Conservation (phyloP, 2,888 invertebrate genomes). For the Hirtodrosophila alboralis region DNA sequence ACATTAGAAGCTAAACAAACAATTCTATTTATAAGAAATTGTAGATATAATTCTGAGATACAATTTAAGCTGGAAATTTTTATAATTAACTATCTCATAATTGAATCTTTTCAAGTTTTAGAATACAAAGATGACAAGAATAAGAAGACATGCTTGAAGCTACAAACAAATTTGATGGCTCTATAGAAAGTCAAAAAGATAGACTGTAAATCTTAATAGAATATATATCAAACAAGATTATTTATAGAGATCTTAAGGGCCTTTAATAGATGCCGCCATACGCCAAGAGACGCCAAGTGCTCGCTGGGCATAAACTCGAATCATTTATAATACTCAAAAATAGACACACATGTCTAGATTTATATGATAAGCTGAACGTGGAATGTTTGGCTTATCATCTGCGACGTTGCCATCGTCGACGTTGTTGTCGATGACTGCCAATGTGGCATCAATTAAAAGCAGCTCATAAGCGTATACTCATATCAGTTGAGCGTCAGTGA, state of each 20-base stretch:
- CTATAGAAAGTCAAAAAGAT: too few species aligned
- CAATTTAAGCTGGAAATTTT: too few species aligned
- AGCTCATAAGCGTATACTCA: slow-evolving; percentile 21
- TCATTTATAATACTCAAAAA: slow-evolving; percentile 30
- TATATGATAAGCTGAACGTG: slow-evolving; percentile 29
- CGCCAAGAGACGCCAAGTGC: too few species aligned
- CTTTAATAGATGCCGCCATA: too few species aligned
- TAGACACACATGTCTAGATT: slow-evolving; percentile 46
- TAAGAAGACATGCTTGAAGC: too few species aligned
- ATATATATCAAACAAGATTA: too few species aligned
- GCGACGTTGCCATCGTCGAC: slow-evolving; percentile 18
- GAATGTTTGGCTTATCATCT: slow-evolving; percentile 36
- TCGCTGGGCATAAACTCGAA: slow-evolving; percentile 5
- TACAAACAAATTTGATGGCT: too few species aligned
- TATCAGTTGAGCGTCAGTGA: slow-evolving; percentile 54
- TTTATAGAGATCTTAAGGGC: background rate
- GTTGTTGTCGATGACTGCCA: slow-evolving; percentile 27
- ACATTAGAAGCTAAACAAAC: slow-evolving; percentile 19
- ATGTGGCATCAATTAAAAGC: slow-evolving; percentile 72
- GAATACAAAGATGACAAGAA: too few species aligned
- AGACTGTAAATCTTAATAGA: too few species aligned
- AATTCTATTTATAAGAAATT: slow-evolving; percentile 14
- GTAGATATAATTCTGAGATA: background rate
- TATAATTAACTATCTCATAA: slow-evolving; percentile 5
- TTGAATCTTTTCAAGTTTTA: slow-evolving; percentile 2